Evolutionary conservation across 2,797 vertebrate species (phyloP), one percentile per base, ranked within the genome.

Genomic region (Gastrophryne carolinensis): DNA sequence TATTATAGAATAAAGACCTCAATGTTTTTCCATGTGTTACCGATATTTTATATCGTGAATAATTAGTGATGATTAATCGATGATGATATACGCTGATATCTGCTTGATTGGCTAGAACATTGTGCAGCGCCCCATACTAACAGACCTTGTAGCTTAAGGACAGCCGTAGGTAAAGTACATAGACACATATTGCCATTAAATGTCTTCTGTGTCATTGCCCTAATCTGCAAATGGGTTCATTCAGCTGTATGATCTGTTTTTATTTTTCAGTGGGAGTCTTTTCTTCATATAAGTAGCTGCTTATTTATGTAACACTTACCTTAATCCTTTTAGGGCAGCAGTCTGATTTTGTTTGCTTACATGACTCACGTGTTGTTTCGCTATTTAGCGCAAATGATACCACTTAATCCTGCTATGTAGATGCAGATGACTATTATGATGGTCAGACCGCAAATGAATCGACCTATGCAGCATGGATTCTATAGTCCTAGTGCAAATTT

Each of bases 181-280:
- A 72, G 60, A 32, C 19, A 11, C 41, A 47, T 19, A 17, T 21
- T 83, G 83, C 79, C 78, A 79, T 47, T 50, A 2, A 63, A 24
- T 77, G 58, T 65, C 87, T 89, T 88, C 87, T 81, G 49, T 75
- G 80, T 88, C 84, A 77, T 87, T 86, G 81, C 72, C 77, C 82
- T 83, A 80, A 83, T 81, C 72, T 73, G 29, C 5, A 68, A 61
- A 75, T 78, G 67, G 67, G 37, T 71, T 27, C 27, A 17, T 23
- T 78, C 68, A 72, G 50, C 60, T 78, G 75, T 58, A 29, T 71
- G 61, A 78, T 71, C 39, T 61, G 4, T 57, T 60, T 78, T 71
- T 66, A 68, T 58, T 77, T 71, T 77, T 39, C 53, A 27, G 26
- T 34, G 47, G 47, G 26, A 21, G 29, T 64, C 29, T 60, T 47